Base-by-base conservation (phyloP, 2,113 vertebrate genomes). In the Seriola quinqueradiata region DNA sequence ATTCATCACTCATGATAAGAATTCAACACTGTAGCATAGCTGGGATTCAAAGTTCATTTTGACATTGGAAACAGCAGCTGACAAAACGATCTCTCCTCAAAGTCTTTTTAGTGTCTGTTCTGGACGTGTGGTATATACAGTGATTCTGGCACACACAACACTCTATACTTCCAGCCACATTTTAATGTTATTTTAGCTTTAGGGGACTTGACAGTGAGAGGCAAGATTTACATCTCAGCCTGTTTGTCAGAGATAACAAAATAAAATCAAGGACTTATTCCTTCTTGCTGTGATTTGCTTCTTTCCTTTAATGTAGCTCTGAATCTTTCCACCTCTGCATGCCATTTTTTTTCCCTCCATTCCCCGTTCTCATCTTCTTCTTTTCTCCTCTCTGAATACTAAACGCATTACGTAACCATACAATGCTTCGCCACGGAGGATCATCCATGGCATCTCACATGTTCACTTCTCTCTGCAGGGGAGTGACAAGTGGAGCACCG, bases 371-470 rank as follows among this genome's bases (percentile, higher is more conserved):
- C 59, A 9, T 23, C 13, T 66, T 46, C 38, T 81, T 54, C 64
- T 7, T 44, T 55, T 81, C 73, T 61, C 42, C 80, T 76, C 79
- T 70, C 74, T 84, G 84, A 90, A 90, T 90, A 79, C 76, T 70
- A 82, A 91, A 86, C 59, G 28, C 57, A 36, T 90, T 92, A 92
- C 42, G 69, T 87, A 90, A 90, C 61, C 21, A 3, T 23, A 80
- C 80, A 58, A 54, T 14, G 71, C 74, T 74, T 82, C 69, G 17
- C 61, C 72, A 79, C 84, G 64, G 82, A 75, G 73, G 86, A 79
- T 88, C 75, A 84, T 86, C 86, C 77, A 48, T 25, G 72, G 79
- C 84, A 61, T 80, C 84, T 81, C 87, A 70, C 83, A 86, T 79
- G 88, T 86, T 86, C 79, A 67, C 87, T 77, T 79, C 74, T 67